Percentiles rank a stretch among this genome's conserved stretches.
Evolutionary conservation across 37 sponge, comb jelly and placozoan genomes (phyloP).

Genomic region (Crambe crambe): DNA sequence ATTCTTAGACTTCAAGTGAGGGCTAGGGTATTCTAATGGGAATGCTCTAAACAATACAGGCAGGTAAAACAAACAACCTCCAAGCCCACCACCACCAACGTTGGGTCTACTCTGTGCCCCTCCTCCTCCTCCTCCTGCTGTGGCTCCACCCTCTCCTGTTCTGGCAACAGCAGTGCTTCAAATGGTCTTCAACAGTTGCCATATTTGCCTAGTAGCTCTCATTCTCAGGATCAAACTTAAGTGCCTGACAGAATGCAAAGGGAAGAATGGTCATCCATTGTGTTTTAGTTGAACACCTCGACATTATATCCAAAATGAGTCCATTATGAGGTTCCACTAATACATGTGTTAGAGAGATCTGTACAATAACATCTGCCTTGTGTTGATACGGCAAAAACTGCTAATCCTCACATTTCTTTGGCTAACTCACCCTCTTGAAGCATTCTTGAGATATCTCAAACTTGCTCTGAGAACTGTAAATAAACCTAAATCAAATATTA

Average conservation of each 20-base stretch:
- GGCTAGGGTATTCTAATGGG: too few relatives aligned
- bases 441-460: slow-evolving; percentile 19
- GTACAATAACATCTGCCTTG: too few relatives aligned
- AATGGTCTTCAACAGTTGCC: slow-evolving; percentile 27
- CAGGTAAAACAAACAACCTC: background rate
- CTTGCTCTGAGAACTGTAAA: too few relatives aligned
- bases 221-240: slow-evolving; percentile 59
- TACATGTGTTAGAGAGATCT: too few relatives aligned
- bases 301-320: too few relatives aligned
- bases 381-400: slow-evolving; percentile 3
- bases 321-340: too few relatives aligned
- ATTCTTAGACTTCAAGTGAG: too few relatives aligned
- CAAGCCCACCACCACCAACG: background rate
- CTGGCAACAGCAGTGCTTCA: background rate
- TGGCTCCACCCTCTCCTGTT: background rate
- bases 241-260: slow-evolving; percentile 9
- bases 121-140: background rate
- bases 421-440: slow-evolving; percentile 29
- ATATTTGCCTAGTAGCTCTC: slow-evolving; percentile 36
- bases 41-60: too few relatives aligned
- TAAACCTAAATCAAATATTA: too few relatives aligned
- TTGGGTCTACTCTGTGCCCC: background rate
- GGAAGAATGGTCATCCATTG: background rate
- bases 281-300: too few relatives aligned
- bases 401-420: background rate